phyloP scores from a whole-genome alignment of 2,113 vertebrate species.

The Muscicapa adusta region DNA sequence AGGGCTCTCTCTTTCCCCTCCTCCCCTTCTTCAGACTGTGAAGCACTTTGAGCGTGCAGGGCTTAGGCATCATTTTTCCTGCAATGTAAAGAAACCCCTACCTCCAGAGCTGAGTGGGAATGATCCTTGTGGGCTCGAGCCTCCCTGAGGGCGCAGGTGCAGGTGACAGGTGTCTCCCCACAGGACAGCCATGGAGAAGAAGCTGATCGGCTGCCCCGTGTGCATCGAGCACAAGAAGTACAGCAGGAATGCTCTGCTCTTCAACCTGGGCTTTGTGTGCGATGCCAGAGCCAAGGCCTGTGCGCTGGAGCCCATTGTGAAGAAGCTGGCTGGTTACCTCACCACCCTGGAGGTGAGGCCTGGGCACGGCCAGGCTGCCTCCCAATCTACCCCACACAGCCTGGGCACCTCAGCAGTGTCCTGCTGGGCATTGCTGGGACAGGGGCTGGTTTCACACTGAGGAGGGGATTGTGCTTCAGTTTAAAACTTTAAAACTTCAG shows the following conservation, averaged over 20 bases:
- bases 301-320: constrained; percentile 93
- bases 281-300: constrained; percentile 92
- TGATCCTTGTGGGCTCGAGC: rapidly evolving
- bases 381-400: rapidly evolving
- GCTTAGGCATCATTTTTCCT: background rate
- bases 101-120: rapidly evolving
- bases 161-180: background rate
- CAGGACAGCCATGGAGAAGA: constrained; percentile 97
- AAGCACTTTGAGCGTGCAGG: background rate
- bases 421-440: background rate
- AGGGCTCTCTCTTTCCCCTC: background rate
- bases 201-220: constrained; percentile 94
- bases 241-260: constrained; percentile 92
- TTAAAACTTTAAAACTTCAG: background rate
- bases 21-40: rapidly evolving
- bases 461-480: background rate
- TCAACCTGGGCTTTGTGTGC: constrained; percentile 95
- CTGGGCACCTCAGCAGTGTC: background rate
- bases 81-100: background rate
- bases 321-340: constrained; percentile 95
- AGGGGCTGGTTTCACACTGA: rapidly evolving
- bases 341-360: constrained; percentile 90
- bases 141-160: rapidly evolving
- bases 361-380: rapidly evolving
- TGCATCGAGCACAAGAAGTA: constrained; percentile 99